phyloP scores from a whole-genome alignment of 1,140 invertebrate genomes.

The Drosophila novamexicana region DNA sequence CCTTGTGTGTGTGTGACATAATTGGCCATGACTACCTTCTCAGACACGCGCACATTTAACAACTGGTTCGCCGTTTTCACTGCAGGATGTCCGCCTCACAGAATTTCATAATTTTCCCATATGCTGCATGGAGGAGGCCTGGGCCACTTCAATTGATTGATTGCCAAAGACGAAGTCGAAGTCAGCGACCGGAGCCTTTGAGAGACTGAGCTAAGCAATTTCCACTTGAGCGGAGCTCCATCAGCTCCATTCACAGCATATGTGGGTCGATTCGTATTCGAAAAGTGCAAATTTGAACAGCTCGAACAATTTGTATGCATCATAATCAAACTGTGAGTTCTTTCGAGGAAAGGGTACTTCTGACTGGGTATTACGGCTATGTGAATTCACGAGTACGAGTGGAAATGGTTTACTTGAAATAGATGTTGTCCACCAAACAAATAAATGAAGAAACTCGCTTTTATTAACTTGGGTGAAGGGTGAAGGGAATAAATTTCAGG shows the following conservation, averaged over 20 bases:
- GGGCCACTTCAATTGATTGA: slow-evolving; percentile 72
- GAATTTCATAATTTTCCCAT: slow-evolving; percentile 71
- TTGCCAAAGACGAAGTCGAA: slow-evolving; percentile 50
- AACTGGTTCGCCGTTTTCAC: slow-evolving; percentile 13
- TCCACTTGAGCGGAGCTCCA: slow-evolving; percentile 37
- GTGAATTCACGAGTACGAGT: too few species aligned
- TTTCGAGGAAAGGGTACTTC: neutral
- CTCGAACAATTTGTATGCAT: slow-evolving; percentile 32
- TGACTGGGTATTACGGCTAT: slow-evolving; percentile 1
- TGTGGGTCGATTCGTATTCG: slow-evolving; percentile 34
- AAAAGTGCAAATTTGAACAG: slow-evolving; percentile 45
- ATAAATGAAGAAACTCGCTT: too few species aligned
- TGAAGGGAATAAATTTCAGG: too few species aligned
- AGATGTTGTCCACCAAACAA: too few species aligned
- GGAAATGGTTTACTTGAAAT: too few species aligned
- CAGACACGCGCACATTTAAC: neutral
- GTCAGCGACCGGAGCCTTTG: slow-evolving; percentile 50
- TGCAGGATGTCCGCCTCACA: slow-evolving; percentile 64
- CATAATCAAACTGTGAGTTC: slow-evolving; percentile 32
- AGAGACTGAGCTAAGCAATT: slow-evolving; percentile 26
- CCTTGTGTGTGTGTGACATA: slow-evolving; percentile 30
- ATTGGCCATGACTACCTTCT: slow-evolving; percentile 27
- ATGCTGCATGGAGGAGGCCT: slow-evolving; percentile 24
- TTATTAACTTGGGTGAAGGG: too few species aligned
- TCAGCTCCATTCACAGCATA: neutral